Base-by-base conservation (phyloP, 2,113 vertebrate genomes). In the Tragelaphus imberbis region DNA sequence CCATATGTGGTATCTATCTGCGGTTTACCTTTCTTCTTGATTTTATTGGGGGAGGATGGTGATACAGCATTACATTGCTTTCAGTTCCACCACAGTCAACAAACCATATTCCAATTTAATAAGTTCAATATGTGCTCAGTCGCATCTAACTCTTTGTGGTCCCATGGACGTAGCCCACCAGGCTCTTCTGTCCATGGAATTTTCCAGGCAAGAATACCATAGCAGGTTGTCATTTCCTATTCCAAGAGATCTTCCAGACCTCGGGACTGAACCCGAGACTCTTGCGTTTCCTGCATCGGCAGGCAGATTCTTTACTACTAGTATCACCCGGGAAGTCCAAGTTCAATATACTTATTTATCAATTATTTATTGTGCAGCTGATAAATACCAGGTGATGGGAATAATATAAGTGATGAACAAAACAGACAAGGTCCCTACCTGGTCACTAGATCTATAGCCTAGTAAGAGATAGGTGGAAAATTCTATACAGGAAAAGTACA, bases 21-120 rank as follows among this genome's bases (percentile, higher is more conserved):
- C 4, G 59, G 68, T 88, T 79, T 87, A 87, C 88, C 49, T 95
- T 85, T 93, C 56, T 63, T 81, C 49, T 96, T 8, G 27, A 75
- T 90, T 97, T 97, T 94, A 87, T 17, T 88, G 56, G 49, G 49
- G 49, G 65, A 95, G 30, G 87, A 80, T 82, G 33, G n/a, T 94
- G 30, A 75, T 59, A 89, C 0, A 79, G 27, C 33, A 58, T 36
- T 91, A 65, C 4, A 88, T 77, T 97, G 94, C 33, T 68, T 94
- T 93, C 25, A 96, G 85, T 3, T 84, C 90, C 63, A 82, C 49
- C 21, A 90, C 6, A 90, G 33, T n/a, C 47, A 84, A 51, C 16
- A 91, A 96, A 63, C 21, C 27, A 88, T 53, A 71, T 80, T 80
- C 44, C 65, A 91, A 61, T 40, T 84, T 77, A 94, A n/a, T 15